Evolutionary conservation across 2,888 invertebrate species (phyloP).

Genomic region (Hymenopus coronatus): DNA sequence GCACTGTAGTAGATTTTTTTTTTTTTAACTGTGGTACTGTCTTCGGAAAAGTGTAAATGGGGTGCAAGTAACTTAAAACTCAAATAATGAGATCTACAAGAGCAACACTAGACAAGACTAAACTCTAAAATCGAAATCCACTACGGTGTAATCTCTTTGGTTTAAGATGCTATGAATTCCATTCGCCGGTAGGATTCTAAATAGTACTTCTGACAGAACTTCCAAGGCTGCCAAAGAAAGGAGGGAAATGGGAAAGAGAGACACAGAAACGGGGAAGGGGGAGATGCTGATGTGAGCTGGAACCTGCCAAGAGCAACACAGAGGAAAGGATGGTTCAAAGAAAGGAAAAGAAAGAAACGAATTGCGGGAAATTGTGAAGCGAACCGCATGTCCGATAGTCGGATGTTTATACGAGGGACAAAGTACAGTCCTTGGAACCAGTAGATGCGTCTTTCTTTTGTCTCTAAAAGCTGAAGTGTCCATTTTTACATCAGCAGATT

Average conservation of each 20-base stretch:
- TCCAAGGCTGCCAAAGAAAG: background rate
- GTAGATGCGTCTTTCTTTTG: background rate
- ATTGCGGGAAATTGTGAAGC: slow-evolving; percentile 18
- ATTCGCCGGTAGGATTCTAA: background rate
- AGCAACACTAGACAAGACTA: too few relatives aligned
- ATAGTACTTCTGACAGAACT: background rate
- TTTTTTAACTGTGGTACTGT: too few relatives aligned
- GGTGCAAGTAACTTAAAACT: too few relatives aligned
- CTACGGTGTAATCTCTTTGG: too few relatives aligned
- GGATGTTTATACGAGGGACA: background rate
- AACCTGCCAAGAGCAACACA: background rate
- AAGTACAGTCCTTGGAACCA: background rate
- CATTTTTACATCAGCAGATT: too few relatives aligned
- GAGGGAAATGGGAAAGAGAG: background rate
- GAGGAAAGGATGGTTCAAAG: background rate
- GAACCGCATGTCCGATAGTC: slow-evolving; percentile 15
- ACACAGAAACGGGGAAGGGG: background rate
- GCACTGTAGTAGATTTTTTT: too few relatives aligned
- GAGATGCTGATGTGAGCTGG: slow-evolving; percentile 16
- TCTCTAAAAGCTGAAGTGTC: background rate
- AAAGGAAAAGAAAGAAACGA: slow-evolving; percentile 6
- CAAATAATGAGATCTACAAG: too few relatives aligned
- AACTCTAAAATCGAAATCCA: too few relatives aligned
- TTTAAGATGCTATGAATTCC: background rate
- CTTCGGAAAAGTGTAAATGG: too few relatives aligned